Conservation (phyloP, 2,797 vertebrate species). For the Calcarius lapponicus region DNA sequence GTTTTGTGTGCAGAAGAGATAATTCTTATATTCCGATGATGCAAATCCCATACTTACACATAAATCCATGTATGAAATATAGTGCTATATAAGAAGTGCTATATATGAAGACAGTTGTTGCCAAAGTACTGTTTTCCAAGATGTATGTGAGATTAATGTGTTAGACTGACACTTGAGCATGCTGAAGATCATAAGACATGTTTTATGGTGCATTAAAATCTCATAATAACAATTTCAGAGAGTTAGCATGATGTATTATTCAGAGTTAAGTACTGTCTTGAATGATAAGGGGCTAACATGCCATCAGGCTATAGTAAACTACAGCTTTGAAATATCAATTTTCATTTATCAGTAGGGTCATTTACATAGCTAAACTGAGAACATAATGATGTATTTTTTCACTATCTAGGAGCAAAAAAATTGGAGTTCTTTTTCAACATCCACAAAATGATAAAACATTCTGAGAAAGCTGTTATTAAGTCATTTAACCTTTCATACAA, state of each 20-base stretch:
- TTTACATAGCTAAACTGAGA: slow-evolving; percentile 42
- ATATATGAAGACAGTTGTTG: not conserved
- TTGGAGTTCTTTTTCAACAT: not conserved
- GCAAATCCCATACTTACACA: not conserved
- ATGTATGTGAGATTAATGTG: not conserved
- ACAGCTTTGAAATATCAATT: slow-evolving; percentile 58
- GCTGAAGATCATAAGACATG: slow-evolving; percentile 37
- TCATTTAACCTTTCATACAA: slow-evolving; percentile 41
- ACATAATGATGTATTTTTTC: slow-evolving; percentile 10
- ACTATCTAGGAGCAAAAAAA: slow-evolving; percentile 3
- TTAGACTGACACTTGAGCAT: slow-evolving; percentile 16
- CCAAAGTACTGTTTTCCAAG: not conserved
- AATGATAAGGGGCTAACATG: slow-evolving; percentile 41
- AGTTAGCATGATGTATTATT: slow-evolving; percentile 57
- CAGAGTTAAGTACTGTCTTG: slow-evolving; percentile 59
- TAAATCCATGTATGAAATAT: not conserved
- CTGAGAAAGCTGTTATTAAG: not conserved
- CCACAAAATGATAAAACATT: not conserved
- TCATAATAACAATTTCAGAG: slow-evolving; percentile 45
- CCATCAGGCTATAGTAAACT: slow-evolving; percentile 37
- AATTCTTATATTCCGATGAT: not conserved
- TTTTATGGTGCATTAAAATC: slow-evolving; percentile 61
- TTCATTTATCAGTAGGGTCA: slow-evolving; percentile 57
- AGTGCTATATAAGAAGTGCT: not conserved
- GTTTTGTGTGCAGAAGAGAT: not conserved